Conservation (phyloP, 2,888 invertebrate species). For the Tanytarsus gracilentus region DNA sequence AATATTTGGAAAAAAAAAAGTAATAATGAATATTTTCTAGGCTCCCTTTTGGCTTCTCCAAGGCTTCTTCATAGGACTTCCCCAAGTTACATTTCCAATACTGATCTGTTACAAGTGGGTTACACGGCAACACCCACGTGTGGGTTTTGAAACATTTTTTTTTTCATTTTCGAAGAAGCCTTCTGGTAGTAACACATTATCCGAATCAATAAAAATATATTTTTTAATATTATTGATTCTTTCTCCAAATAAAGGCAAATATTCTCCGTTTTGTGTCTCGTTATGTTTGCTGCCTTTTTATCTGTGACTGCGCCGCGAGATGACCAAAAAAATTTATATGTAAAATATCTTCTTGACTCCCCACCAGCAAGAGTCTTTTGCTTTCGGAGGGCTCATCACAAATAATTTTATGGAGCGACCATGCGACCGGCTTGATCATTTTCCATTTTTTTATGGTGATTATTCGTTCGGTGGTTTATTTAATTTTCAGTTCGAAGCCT, state of each 20-base stretch:
- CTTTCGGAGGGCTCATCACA: background rate
- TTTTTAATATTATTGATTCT: slow-evolving; percentile 1
- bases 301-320: background rate
- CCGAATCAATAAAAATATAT: slow-evolving; percentile 29
- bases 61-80: no score
- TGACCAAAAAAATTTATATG: background rate
- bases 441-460: background rate
- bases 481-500: background rate
- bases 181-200: slow-evolving; percentile 29
- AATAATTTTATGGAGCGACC: background rate
- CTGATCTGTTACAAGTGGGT: no score
- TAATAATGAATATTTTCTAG: background rate
- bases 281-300: background rate
- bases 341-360: slow-evolving; percentile 11
- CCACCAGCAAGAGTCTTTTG: slow-evolving; percentile 26
- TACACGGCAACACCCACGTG: no score
- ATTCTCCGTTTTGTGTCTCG: slow-evolving; percentile 5
- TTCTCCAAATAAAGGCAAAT: background rate
- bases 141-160: no score
- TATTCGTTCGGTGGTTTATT: background rate
- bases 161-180: no score
- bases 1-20: background rate
- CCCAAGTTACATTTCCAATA: no score
- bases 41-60: background rate
- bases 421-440: no score